A percentile compares a stretch with the other conserved stretches of the same genome.
phyloP scores from a whole-genome alignment of 1,140 invertebrate species.

The Macrocentrus cingulum region DNA sequence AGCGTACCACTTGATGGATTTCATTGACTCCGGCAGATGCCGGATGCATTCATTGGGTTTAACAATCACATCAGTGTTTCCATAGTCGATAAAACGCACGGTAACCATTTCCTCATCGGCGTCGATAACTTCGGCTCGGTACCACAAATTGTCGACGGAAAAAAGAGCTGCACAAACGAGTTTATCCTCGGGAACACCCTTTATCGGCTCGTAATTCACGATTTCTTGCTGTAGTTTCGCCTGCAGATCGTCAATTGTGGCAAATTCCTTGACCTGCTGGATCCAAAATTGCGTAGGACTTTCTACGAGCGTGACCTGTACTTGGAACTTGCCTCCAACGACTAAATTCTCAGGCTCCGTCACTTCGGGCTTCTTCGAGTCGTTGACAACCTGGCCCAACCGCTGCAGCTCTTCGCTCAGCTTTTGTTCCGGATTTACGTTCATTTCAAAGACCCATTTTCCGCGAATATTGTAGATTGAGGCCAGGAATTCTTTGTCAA shows the following conservation, averaged over 20 bases:
- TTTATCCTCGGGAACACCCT: conserved; percentile 62
- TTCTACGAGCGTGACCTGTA: conserved; percentile 42
- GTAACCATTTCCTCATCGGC: conserved; percentile 69
- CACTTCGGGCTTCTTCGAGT: neutral
- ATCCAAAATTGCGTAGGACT: conserved; percentile 50
- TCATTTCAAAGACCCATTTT: conserved; percentile 47
- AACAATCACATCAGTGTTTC: conserved; percentile 70
- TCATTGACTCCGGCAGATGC: conserved; percentile 60
- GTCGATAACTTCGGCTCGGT: conserved; percentile 77
- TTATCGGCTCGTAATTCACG: conserved; percentile 55
- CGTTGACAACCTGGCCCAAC: conserved; percentile 21
- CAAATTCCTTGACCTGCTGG: conserved; percentile 32
- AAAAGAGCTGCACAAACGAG: conserved; percentile 73
- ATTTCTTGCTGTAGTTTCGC: conserved; percentile 63
- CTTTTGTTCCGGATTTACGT: conserved; percentile 36
- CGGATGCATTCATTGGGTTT: conserved; percentile 64
- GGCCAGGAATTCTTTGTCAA: conserved; percentile 37
- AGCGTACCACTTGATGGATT: conserved; percentile 61
- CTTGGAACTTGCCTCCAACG: conserved; percentile 35
- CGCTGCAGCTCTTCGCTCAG: conserved; percentile 39
- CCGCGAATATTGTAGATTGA: conserved; percentile 44
- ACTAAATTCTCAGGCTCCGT: conserved; percentile 28
- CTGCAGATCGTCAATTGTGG: conserved; percentile 46
- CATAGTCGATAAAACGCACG: conserved; percentile 81
- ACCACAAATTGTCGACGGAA: conserved; percentile 75